Evolutionary conservation across 2,888 invertebrate genomes (phyloP).

Genomic region (Rhaphigaster nebulosa): DNA sequence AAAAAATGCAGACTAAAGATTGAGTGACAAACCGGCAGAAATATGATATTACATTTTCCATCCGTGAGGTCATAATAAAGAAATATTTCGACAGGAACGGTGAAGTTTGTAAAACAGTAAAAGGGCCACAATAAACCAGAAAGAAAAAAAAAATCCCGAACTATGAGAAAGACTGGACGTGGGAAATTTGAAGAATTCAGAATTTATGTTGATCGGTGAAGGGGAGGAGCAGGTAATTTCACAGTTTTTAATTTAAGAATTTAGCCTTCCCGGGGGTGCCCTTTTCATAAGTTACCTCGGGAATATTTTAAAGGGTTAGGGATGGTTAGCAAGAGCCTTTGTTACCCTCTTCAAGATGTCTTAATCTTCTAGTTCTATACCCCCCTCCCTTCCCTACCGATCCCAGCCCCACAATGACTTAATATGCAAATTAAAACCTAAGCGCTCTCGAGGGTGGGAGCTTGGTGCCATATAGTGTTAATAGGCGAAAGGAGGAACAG

Average conservation of each 20-base stretch:
- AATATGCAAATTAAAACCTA: conserved; percentile 1
- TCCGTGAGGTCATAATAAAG: too few species aligned
- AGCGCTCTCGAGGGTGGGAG: neutral
- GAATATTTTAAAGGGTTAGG: conserved; percentile 9
- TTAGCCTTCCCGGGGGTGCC: neutral
- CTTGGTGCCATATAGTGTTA: neutral
- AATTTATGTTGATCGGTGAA: neutral
- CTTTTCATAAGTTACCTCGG: neutral
- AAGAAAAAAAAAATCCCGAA: too few species aligned
- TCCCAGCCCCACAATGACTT: neutral
- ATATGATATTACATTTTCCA: too few species aligned
- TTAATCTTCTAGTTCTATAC: conserved; percentile 5
- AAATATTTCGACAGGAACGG: too few species aligned
- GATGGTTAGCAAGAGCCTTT: neutral
- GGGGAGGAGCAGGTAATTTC: neutral
- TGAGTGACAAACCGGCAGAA: too few species aligned
- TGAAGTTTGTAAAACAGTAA: neutral
- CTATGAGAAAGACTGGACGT: neutral
- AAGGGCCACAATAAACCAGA: neutral
- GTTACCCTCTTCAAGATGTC: neutral
- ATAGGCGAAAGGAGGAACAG: neutral
- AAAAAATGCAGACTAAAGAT: too few species aligned
- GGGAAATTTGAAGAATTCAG: neutral
- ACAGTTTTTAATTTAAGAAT: conserved; percentile 26
- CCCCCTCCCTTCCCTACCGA: neutral